A percentile compares a stretch with the other conserved stretches of the same genome.
Evolutionary conservation across 2,797 vertebrate species (phyloP).

Genomic region (Rhinogobio ventralis): DNA sequence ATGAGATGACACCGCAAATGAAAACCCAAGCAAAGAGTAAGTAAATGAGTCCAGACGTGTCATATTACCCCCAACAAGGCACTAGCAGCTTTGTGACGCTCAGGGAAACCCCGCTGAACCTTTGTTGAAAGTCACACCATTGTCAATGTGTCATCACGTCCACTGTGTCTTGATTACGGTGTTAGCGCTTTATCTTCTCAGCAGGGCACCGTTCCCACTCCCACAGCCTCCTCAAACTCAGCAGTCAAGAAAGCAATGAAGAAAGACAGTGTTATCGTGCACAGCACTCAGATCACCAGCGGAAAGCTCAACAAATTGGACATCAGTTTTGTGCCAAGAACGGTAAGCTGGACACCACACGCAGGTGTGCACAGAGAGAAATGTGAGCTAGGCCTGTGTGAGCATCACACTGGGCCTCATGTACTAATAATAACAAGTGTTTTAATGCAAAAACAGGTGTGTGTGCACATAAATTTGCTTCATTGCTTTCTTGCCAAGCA

Average conservation of each 20-base stretch:
- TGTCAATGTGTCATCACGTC: slow-evolving; percentile 35
- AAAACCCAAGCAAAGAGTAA: slow-evolving; percentile 59
- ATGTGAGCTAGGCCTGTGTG: slow-evolving; percentile 7
- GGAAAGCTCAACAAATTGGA: slow-evolving; percentile 78
- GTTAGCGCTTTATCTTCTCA: slow-evolving; percentile 37
- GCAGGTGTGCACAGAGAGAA: neutral
- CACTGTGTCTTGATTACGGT: slow-evolving; percentile 45
- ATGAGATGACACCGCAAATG: neutral
- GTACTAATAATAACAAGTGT: neutral
- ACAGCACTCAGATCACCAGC: slow-evolving; percentile 79
- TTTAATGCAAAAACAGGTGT: neutral
- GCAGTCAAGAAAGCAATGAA: slow-evolving; percentile 58
- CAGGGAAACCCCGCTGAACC: slow-evolving; percentile 13
- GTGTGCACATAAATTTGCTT: neutral
- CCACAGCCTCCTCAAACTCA: slow-evolving; percentile 27
- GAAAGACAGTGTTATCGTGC: slow-evolving; percentile 74
- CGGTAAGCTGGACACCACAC: slow-evolving; percentile 71
- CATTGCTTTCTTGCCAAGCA: no score
- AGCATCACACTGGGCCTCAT: neutral
- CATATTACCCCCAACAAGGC: slow-evolving; percentile 54
- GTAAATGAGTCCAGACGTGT: slow-evolving; percentile 64
- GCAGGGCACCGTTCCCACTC: slow-evolving; percentile 56
- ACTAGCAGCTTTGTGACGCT: neutral
- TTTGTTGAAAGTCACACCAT: slow-evolving; percentile 37
- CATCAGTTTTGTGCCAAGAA: slow-evolving; percentile 85